Conservation (phyloP, 2,888 invertebrate genomes). For the Aethes cnicana region DNA sequence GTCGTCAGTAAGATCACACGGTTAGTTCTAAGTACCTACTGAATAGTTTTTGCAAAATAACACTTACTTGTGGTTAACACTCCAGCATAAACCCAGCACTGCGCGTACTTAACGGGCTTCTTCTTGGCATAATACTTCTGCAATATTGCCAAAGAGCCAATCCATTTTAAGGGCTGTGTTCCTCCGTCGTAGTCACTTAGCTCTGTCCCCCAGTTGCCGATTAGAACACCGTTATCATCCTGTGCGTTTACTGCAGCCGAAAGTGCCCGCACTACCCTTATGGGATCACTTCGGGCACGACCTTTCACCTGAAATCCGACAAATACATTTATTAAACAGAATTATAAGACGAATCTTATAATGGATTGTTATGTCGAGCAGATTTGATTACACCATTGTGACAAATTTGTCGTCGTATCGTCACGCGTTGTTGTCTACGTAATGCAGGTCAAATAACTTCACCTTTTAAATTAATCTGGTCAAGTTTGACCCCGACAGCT, state of each 20-base stretch:
- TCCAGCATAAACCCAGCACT: conserved; percentile 97
- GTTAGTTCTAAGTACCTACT: too few relatives aligned
- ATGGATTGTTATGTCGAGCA: too few relatives aligned
- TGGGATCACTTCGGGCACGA: conserved; percentile 88
- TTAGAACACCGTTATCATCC: conserved; percentile 92
- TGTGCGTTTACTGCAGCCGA: conserved; percentile 94
- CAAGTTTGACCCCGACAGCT: conserved; percentile 6
- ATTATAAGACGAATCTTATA: too few relatives aligned
- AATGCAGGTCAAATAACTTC: conserved; percentile 28
- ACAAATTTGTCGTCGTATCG: conserved; percentile 3
- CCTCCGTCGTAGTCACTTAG: conserved; percentile 92
- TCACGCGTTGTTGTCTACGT: conserved; percentile 1
- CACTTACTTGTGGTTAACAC: conserved; percentile 91
- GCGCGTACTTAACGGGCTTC: conserved; percentile 95
- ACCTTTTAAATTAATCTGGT: conserved; percentile 34
- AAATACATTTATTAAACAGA: background rate
- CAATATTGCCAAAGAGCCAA: conserved; percentile 92
- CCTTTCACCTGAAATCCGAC: conserved; percentile 68
- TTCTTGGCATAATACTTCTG: conserved; percentile 92
- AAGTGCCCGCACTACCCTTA: conserved; percentile 89
- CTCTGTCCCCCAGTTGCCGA: conserved; percentile 94
- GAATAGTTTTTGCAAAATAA: too few relatives aligned
- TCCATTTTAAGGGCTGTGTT: conserved; percentile 93
- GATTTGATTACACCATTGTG: too few relatives aligned
- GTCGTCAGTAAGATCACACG: too few relatives aligned